A percentile compares a stretch with the other conserved stretches of the same genome.
phyloP scores from a whole-genome alignment of 2,797 vertebrate genomes.

The Lagorchestes hirsutus region DNA sequence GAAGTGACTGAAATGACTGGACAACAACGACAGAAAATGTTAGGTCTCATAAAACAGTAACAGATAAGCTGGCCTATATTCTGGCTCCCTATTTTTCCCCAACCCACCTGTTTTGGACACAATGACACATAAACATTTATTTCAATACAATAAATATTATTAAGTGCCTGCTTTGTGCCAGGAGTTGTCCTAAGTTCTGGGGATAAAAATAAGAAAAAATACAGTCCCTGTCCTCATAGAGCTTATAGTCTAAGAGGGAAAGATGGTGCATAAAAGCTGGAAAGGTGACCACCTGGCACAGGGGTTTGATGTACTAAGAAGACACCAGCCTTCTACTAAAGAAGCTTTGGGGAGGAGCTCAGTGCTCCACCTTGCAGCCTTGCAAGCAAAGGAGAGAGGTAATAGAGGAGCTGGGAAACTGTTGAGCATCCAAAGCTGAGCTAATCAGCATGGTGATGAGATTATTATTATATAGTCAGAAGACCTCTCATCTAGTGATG shows the following conservation, averaged over 20 bases:
- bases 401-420: background rate
- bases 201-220: background rate
- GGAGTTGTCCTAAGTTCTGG: background rate
- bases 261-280: background rate
- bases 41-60: background rate
- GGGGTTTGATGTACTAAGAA: background rate
- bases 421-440: background rate
- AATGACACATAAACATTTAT: background rate
- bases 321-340: background rate
- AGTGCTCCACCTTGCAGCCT: too few relatives aligned
- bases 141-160: background rate
- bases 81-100: background rate
- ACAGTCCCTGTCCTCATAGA: background rate
- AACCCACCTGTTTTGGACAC: background rate
- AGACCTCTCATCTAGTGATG: background rate
- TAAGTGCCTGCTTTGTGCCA: background rate
- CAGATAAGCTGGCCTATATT: background rate
- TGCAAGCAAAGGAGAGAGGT: too few relatives aligned
- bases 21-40: background rate
- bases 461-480: background rate
- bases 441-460: background rate
- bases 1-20: background rate
- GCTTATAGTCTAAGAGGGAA: background rate
- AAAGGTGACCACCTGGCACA: background rate
- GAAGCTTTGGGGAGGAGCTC: background rate